Conservation (phyloP, 2,888 invertebrate genomes). For the Agrilus mali region DNA sequence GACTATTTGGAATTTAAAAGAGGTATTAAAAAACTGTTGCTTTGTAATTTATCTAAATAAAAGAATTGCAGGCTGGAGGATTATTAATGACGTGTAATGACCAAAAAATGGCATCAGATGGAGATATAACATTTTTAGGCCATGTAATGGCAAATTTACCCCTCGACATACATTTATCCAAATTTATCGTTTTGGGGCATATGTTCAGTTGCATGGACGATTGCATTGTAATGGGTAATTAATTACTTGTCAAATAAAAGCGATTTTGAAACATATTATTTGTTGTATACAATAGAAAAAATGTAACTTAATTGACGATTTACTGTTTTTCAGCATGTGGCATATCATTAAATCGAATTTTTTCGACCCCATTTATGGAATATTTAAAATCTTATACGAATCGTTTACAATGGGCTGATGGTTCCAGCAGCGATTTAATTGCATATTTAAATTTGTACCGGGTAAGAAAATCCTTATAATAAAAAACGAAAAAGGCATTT, state of each 20-base stretch:
- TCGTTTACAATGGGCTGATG: constrained; percentile 70
- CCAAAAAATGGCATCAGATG: constrained; percentile 42
- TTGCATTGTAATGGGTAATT: constrained; percentile 63
- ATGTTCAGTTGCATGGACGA: constrained; percentile 77
- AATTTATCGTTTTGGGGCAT: constrained; percentile 76
- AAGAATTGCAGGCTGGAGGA: constrained; percentile 55
- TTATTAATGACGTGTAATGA: constrained; percentile 46
- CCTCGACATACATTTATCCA: constrained; percentile 66
- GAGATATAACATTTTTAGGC: constrained; percentile 80
- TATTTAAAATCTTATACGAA: constrained; percentile 59
- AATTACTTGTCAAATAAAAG: neutral
- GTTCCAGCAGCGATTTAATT: constrained; percentile 74
- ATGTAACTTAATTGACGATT: neutral
- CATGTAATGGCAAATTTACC: constrained; percentile 72
- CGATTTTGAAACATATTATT: neutral
- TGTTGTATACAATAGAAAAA: no score
- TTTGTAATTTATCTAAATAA: constrained; percentile 3
- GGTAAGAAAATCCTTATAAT: constrained; percentile 36
- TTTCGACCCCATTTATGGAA: constrained; percentile 59
- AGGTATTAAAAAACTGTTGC: constrained; percentile 34
- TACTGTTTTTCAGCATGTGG: constrained; percentile 53
- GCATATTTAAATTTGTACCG: constrained; percentile 69
- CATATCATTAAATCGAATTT: constrained; percentile 69
- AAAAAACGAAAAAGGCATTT: neutral
- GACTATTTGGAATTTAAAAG: constrained; percentile 76